phyloP scores from a whole-genome alignment of 2,888 invertebrate species.

The Xestobium rufovillosum region DNA sequence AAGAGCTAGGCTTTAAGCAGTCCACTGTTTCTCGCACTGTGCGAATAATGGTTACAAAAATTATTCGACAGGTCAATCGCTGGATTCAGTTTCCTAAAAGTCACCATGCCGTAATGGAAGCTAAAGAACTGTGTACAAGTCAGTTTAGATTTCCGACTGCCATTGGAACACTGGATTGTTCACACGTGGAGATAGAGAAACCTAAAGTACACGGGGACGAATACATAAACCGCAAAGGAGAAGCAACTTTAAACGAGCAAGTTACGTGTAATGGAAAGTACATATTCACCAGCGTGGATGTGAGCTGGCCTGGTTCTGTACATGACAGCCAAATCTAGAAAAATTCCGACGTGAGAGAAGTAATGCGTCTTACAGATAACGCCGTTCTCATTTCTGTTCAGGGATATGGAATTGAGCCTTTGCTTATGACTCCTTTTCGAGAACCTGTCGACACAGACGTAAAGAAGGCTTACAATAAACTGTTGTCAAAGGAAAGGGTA shows the following conservation, averaged over 20 bases:
- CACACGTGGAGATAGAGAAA: constrained; percentile 19
- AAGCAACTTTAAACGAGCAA: constrained; percentile 15
- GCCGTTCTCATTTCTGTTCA: constrained; percentile 17
- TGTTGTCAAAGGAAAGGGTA: constrained; percentile 11
- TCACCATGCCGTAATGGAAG: background rate
- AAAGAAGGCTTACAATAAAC: constrained; percentile 4
- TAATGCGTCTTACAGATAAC: constrained; percentile 12
- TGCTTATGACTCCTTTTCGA: constrained; percentile 17
- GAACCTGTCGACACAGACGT: constrained; percentile 14
- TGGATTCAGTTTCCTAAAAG: constrained; percentile 6
- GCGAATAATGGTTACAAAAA: background rate
- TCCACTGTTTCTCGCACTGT: constrained; percentile 8
- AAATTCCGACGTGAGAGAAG: constrained; percentile 10
- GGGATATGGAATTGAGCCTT: constrained; percentile 18
- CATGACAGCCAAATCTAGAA: constrained; percentile 10
- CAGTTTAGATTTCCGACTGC: constrained; percentile 11
- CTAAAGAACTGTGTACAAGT: constrained; percentile 5
- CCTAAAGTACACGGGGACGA: constrained; percentile 13
- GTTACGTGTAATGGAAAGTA: constrained; percentile 16
- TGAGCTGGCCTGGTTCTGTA: constrained; percentile 15
- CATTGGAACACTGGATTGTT: constrained; percentile 18
- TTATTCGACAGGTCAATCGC: background rate
- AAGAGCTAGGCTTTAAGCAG: constrained; percentile 7
- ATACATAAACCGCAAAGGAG: constrained; percentile 16
- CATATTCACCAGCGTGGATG: constrained; percentile 17